Evolutionary conservation across 2,113 vertebrate species (phyloP).

Genomic region (Nannospalax galili): DNA sequence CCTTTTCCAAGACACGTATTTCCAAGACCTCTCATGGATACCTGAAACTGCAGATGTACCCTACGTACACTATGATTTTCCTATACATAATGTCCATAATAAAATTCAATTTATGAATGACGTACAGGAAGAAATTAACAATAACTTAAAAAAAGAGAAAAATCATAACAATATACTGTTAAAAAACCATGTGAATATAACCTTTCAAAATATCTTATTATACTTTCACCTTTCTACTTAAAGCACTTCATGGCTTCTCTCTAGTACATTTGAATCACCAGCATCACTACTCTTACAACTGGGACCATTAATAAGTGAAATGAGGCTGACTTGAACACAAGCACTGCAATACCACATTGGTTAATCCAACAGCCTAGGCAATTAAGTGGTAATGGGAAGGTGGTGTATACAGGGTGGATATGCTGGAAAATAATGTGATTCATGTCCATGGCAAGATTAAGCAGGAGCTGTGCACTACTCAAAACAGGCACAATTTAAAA

Average conservation of each 20-base stretch:
- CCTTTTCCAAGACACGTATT: background rate
- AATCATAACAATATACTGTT: background rate
- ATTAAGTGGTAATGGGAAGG: background rate
- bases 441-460: background rate
- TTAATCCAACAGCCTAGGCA: background rate
- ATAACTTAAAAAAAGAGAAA: background rate
- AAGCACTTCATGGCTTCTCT: background rate
- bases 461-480: background rate
- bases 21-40: background rate
- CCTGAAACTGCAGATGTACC: background rate
- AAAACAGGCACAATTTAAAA: background rate
- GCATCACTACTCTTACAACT: background rate
- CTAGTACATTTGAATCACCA: background rate
- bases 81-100: background rate
- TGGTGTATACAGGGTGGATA: background rate
- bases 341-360: background rate
- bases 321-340: background rate
- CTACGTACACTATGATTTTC: background rate
- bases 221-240: background rate
- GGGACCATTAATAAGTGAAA: background rate
- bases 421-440: background rate
- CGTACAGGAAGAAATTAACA: background rate
- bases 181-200: background rate
- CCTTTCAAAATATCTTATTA: background rate
- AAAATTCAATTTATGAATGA: conserved; percentile 7